Evolutionary conservation across 2,113 vertebrate genomes (phyloP).

Genomic region (Columba janthina): DNA sequence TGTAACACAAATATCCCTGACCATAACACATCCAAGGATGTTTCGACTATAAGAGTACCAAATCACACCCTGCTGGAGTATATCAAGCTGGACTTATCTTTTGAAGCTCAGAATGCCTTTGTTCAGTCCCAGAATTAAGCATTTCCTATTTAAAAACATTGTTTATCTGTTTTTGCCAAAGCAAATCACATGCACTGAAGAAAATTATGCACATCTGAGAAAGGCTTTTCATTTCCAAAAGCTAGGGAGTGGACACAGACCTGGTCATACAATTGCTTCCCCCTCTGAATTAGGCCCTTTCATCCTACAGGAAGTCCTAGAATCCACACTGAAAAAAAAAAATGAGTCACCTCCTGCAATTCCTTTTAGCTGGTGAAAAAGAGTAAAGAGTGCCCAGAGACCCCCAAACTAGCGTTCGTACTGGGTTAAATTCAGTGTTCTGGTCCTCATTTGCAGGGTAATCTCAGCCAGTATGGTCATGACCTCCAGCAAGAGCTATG

Average conservation of each 20-base stretch:
- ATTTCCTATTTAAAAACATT: neutral
- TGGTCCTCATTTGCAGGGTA: constrained; percentile 61
- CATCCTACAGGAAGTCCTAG: constrained; percentile 35
- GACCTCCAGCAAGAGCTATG: constrained; percentile 61
- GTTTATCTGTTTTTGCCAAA: neutral
- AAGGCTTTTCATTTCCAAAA: neutral
- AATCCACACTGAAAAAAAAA: constrained; percentile 23
- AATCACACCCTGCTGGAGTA: neutral
- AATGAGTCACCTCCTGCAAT: constrained; percentile 23
- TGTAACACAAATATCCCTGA: neutral
- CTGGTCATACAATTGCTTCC: neutral
- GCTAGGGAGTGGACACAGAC: neutral
- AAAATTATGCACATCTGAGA: neutral
- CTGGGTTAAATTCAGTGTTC: constrained; percentile 58
- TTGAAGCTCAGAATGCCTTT: neutral
- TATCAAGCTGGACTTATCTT: neutral
- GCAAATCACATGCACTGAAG: neutral
- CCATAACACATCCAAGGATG: neutral
- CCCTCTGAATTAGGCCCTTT: constrained; percentile 26
- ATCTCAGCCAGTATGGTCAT: constrained; percentile 60
- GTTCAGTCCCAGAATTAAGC: neutral
- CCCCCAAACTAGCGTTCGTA: neutral
- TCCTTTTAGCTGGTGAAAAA: constrained; percentile 40
- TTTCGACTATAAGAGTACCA: neutral
- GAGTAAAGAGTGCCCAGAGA: neutral